phyloP scores from a whole-genome alignment of 2,113 vertebrate species.

The Podiceps cristatus region DNA sequence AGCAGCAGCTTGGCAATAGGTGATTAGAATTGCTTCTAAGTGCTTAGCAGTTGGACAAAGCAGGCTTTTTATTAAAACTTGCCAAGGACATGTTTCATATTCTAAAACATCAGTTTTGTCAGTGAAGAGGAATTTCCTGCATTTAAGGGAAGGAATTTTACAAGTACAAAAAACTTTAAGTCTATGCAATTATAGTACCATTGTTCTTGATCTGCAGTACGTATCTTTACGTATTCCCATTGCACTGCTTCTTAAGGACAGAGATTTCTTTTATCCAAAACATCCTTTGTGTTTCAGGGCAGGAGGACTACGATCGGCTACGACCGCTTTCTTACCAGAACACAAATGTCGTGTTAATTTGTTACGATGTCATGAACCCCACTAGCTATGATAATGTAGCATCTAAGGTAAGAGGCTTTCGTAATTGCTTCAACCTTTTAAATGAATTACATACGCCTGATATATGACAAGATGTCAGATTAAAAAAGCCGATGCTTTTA shows the following conservation, averaged over 20 bases:
- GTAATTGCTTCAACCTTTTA: background rate
- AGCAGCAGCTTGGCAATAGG: background rate
- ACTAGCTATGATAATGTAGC: constrained; percentile 92
- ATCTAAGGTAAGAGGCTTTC: constrained; percentile 85
- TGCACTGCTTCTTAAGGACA: background rate
- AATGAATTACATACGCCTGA: background rate
- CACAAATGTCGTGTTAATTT: constrained; percentile 88
- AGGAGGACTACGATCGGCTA: constrained; percentile 94
- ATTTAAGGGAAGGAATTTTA: background rate
- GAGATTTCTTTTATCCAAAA: background rate
- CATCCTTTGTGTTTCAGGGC: constrained; percentile 78
- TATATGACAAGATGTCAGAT: background rate
- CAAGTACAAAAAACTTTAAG: background rate
- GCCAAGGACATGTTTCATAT: background rate
- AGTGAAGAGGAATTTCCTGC: background rate
- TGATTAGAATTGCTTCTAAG: background rate
- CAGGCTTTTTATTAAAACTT: background rate
- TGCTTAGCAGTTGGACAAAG: background rate
- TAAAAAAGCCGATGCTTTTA: background rate
- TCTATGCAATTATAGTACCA: background rate
- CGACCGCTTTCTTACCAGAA: constrained; percentile 94
- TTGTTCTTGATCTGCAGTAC: background rate
- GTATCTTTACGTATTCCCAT: background rate
- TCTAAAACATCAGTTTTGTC: background rate
- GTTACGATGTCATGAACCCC: constrained; percentile 96